These are phyloP conservation scores for Mastomys natalensis DNA, from an alignment of 2,113 vertebrate genomes.

Conservation along the genomic window DNA sequence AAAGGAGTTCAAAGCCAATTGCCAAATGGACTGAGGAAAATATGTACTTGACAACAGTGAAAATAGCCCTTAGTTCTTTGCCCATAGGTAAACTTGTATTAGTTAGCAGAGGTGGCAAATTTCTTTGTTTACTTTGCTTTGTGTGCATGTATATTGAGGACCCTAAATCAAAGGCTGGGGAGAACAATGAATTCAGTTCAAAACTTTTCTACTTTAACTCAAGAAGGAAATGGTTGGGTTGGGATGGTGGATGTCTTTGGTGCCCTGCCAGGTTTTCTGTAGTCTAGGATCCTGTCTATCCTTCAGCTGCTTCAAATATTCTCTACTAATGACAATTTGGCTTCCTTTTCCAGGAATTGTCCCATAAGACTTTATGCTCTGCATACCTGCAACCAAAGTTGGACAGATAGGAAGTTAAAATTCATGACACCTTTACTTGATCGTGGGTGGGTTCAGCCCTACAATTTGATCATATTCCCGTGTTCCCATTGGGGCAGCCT, in stretches of 20 bases:
- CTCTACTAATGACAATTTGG: not conserved
- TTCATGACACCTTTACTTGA: not conserved
- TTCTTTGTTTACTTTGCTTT: conserved; percentile 37
- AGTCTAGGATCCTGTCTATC: not conserved
- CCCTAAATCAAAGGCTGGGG: not conserved
- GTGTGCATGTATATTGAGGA: not conserved
- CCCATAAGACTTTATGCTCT: not conserved
- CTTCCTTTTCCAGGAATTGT: not conserved
- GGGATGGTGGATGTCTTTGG: not conserved
- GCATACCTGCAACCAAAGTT: not conserved
- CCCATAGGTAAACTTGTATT: conserved; percentile 47
- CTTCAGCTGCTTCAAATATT: not conserved
- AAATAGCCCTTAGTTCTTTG: conserved; percentile 51
- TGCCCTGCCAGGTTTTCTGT: not conserved
- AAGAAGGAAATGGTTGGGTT: conserved; percentile 21
- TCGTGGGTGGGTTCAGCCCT: not conserved
- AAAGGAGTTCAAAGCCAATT: not conserved
- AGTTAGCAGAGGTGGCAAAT: conserved; percentile 8
- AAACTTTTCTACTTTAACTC: not conserved
- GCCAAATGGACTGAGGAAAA: conserved; percentile 49
- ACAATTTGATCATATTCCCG: not conserved
- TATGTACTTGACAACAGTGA: conserved; percentile 40
- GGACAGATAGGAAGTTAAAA: not conserved
- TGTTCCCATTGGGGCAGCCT: not conserved
- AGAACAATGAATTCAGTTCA: not conserved